Conservation (phyloP, 2,113 vertebrate species). For the Alces alces region DNA sequence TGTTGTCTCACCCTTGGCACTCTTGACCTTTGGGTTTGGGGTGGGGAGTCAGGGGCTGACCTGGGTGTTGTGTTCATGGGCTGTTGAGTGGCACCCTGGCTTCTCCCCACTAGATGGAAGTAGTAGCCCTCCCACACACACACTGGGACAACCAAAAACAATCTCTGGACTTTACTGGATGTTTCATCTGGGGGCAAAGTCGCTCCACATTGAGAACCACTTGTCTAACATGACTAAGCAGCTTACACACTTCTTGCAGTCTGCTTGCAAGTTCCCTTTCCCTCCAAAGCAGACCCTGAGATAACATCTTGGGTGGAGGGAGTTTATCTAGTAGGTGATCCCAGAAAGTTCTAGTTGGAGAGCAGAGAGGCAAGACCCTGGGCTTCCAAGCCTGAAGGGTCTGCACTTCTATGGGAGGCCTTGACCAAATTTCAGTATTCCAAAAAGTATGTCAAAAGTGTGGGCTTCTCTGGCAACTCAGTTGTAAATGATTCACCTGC, state of each 20-base stretch:
- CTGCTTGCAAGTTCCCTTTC: not conserved
- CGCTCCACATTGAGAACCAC: not conserved
- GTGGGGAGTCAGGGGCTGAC: no score
- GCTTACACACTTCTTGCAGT: not conserved
- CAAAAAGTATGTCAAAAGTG: not conserved
- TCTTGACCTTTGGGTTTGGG: not conserved
- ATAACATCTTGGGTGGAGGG: not conserved
- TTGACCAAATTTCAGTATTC: not conserved
- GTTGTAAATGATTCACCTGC: not conserved
- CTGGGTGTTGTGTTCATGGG: no score
- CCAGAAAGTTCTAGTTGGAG: not conserved
- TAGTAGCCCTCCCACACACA: no score
- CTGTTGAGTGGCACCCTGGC: not conserved
- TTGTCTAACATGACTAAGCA: not conserved
- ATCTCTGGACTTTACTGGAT: not conserved
- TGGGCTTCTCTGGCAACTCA: not conserved
- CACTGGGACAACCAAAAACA: not conserved
- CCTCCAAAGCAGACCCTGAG: not conserved
- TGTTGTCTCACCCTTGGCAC: rapidly evolving
- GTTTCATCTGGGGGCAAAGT: not conserved
- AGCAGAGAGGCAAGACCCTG: not conserved
- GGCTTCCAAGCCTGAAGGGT: not conserved
- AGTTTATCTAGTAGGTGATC: not conserved
- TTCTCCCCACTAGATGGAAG: not conserved
- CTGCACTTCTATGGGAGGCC: not conserved